phyloP scores from a whole-genome alignment of 1,140 invertebrate species.

The Tenebrio molitor region DNA sequence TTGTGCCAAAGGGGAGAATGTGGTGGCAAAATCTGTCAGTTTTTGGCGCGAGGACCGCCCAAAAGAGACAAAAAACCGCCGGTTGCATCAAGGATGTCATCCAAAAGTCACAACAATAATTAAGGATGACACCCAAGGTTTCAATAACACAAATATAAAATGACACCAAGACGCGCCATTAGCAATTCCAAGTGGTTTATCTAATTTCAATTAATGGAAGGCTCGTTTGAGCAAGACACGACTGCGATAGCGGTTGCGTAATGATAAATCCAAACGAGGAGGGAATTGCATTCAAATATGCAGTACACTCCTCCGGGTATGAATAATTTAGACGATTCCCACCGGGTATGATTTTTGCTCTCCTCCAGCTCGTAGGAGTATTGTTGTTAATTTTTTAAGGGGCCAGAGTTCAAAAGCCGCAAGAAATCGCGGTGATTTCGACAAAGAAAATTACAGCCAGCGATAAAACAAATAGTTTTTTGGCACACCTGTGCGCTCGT shows the following conservation, averaged over 20 bases:
- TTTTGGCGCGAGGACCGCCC: too few species aligned
- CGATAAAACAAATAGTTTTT: too few species aligned
- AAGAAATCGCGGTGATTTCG: too few species aligned
- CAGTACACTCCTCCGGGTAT: neutral
- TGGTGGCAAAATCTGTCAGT: neutral
- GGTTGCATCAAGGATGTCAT: too few species aligned
- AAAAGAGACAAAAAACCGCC: too few species aligned
- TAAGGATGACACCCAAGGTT: neutral
- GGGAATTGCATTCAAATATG: slow-evolving; percentile 19
- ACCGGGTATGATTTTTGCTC: neutral
- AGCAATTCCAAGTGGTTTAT: slow-evolving; percentile 29
- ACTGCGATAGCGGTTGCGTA: slow-evolving; percentile 6
- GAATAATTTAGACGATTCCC: slow-evolving; percentile 9
- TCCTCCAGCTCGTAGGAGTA: slow-evolving; percentile 3
- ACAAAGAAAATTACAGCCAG: too few species aligned
- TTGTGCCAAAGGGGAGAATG: neutral
- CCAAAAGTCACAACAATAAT: too few species aligned
- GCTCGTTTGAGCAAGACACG: slow-evolving; percentile 23
- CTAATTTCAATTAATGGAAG: slow-evolving; percentile 28
- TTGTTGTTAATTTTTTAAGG: too few species aligned
- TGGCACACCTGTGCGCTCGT: too few species aligned
- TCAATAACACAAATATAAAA: neutral
- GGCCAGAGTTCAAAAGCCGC: too few species aligned
- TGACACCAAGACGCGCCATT: slow-evolving; percentile 3
- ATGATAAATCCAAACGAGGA: slow-evolving; percentile 13